phyloP scores from a whole-genome alignment of 2,888 invertebrate species.

The Tipula confusa region DNA sequence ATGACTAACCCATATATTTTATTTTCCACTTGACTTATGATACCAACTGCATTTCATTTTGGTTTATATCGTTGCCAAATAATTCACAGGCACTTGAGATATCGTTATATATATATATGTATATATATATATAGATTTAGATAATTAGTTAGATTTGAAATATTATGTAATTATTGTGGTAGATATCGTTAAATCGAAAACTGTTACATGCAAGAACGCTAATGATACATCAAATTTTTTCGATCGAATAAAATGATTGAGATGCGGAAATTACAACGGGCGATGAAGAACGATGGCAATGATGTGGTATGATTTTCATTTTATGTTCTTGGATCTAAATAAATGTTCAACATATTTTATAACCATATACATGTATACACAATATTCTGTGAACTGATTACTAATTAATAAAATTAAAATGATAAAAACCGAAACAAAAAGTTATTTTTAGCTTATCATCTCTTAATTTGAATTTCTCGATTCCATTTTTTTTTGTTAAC shows the following conservation, averaged over 20 bases:
- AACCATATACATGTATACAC: neutral
- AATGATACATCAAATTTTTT: neutral
- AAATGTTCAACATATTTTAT: neutral
- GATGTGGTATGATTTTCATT: neutral
- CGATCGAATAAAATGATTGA: neutral
- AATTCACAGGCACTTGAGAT: neutral
- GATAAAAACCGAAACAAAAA: conserved; percentile 1
- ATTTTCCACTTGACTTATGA: neutral
- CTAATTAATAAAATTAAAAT: conserved; percentile 9
- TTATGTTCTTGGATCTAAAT: neutral
- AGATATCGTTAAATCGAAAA: no score
- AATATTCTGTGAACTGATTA: neutral
- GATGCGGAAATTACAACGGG: neutral
- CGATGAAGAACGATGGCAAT: neutral
- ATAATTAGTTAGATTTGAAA: no score
- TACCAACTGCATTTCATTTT: no score
- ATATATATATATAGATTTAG: neutral
- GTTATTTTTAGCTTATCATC: neutral
- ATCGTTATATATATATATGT: neutral
- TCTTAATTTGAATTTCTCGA: conserved; percentile 25
- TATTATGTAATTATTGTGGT: no score
- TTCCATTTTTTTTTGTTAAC: neutral
- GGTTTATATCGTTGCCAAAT: neutral
- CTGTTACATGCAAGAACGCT: neutral
- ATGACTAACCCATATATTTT: no score